These are phyloP conservation scores for Schizaphis graminum DNA, from an alignment of 2,888 invertebrate species.

Conservation along the genomic window DNA sequence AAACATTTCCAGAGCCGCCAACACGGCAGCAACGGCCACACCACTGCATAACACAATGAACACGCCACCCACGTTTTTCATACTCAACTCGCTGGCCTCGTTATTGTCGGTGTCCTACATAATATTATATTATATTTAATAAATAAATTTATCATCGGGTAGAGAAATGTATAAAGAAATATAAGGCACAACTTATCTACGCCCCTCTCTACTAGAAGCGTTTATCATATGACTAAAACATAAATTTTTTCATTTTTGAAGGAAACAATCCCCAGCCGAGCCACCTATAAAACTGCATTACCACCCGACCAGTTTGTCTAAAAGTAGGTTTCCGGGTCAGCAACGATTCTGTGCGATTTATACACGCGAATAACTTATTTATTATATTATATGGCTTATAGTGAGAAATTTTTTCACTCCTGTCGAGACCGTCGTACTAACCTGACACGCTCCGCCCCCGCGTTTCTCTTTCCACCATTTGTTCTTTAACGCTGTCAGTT, in stretches of 20 bases:
- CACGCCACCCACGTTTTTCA: conserved; percentile 92
- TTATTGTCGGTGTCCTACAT: conserved; percentile 70
- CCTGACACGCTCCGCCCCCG: conserved; percentile 81
- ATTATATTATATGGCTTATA: not conserved
- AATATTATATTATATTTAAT: not conserved
- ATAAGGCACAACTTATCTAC: not conserved
- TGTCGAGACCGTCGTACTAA: conserved; percentile 69
- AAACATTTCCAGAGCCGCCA: conserved; percentile 87
- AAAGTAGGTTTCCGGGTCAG: not conserved
- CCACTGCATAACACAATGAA: conserved; percentile 88
- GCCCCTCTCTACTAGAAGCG: not conserved
- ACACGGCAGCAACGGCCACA: conserved; percentile 78
- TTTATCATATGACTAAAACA: no score
- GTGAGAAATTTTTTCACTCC: not conserved
- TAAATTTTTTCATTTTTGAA: not conserved
- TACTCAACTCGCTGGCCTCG: conserved; percentile 77
- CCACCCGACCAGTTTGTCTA: not conserved
- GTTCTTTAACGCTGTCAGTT: conserved; percentile 82
- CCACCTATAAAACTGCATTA: not conserved
- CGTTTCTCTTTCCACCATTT: conserved; percentile 93
- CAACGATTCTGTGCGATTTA: not conserved
- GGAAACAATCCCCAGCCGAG: not conserved
- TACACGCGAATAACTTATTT: not conserved
- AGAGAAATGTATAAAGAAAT: not conserved
- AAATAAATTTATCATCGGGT: not conserved